These are phyloP conservation scores for Volucella bombylans DNA, from an alignment of 2,888 invertebrate genomes.

Conservation along the genomic window DNA sequence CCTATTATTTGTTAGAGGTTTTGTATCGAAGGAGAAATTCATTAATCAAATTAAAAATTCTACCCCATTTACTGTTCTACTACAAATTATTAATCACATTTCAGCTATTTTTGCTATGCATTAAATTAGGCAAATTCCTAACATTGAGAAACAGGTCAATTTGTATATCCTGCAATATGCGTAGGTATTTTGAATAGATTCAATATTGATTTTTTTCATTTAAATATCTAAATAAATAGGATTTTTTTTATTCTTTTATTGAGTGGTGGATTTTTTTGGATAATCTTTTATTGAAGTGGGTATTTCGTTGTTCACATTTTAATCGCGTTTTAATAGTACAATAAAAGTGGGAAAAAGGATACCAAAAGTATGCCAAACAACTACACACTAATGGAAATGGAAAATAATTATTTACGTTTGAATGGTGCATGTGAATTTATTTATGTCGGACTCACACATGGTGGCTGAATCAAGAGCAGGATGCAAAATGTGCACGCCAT, in stretches of 20 bases:
- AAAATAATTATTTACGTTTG: conserved; percentile 66
- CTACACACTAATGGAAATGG: conserved; percentile 48
- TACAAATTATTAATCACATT: too few relatives aligned
- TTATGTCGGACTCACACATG: neutral
- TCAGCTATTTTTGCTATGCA: too few relatives aligned
- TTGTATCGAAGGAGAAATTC: too few relatives aligned
- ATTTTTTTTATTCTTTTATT: too few relatives aligned
- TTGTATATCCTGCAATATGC: neutral
- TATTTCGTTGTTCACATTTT: conserved; percentile 38
- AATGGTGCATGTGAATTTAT: conserved; percentile 55
- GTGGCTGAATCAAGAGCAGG: neutral
- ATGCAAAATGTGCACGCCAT: conserved; percentile 43
- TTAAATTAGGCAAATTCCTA: too few relatives aligned
- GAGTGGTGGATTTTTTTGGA: too few relatives aligned
- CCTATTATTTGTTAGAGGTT: too few relatives aligned
- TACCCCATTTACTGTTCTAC: too few relatives aligned
- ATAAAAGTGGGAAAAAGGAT: conserved; percentile 22
- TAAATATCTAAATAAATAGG: too few relatives aligned
- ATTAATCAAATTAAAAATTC: too few relatives aligned
- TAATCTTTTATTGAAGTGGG: neutral
- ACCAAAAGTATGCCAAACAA: conserved; percentile 49
- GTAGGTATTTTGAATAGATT: neutral
- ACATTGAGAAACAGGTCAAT: neutral
- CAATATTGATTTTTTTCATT: neutral
- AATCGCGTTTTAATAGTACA: conserved; percentile 52